Evolutionary conservation across 2,888 invertebrate species (phyloP).

Genomic region (Pollenia labialis): DNA sequence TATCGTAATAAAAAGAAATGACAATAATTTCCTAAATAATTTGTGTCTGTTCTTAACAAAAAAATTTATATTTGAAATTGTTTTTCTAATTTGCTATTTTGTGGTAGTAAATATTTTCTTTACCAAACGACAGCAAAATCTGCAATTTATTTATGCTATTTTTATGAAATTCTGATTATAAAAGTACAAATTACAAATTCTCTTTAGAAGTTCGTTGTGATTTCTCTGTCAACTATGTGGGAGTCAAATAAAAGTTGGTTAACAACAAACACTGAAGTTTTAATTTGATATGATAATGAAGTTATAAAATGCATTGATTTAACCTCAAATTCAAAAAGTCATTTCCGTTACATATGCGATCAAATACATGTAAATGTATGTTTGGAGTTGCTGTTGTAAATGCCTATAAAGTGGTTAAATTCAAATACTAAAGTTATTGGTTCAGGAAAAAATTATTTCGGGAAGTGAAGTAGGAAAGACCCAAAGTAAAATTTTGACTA

Average conservation of each 20-base stretch:
- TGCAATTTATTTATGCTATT: neutral
- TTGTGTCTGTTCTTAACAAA: no score
- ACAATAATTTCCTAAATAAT: no score
- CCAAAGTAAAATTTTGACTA: no score
- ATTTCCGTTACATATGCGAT: slow-evolving; percentile 61
- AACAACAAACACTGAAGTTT: slow-evolving; percentile 22
- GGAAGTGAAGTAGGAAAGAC: neutral
- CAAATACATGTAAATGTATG: neutral
- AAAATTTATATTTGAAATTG: no score
- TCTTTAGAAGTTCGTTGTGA: neutral
- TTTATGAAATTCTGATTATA: slow-evolving; percentile 5
- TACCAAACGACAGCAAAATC: neutral
- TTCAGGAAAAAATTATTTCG: neutral
- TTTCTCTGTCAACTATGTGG: neutral
- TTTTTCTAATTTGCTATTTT: neutral
- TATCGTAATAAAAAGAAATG: no score
- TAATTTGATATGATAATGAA: slow-evolving; percentile 60
- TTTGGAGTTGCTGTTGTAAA: neutral
- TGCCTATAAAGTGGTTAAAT: neutral
- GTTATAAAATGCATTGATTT: slow-evolving; percentile 67
- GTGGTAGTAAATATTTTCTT: slow-evolving; percentile 1
- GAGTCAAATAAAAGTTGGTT: neutral
- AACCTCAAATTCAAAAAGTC: slow-evolving; percentile 69
- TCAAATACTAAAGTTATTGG: slow-evolving; percentile 10
- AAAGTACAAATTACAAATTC: neutral